Conservation (phyloP, 2,888 invertebrate species). For the Volucella inanis region DNA sequence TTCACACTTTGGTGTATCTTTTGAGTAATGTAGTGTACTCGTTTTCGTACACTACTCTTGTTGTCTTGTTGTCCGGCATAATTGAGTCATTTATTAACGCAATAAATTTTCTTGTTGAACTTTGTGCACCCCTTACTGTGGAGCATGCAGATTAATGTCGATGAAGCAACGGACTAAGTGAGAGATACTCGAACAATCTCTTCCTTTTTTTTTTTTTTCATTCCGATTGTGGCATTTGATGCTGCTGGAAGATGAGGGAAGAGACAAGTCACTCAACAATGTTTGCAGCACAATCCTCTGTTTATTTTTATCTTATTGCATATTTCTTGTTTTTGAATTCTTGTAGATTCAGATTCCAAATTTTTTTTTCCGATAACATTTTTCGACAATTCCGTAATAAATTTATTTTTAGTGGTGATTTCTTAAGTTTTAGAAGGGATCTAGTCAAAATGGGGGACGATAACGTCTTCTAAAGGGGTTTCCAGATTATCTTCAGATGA, state of each 20-base stretch:
- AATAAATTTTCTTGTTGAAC: conserved; percentile 68
- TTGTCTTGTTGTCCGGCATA: conserved; percentile 56
- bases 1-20: conserved; percentile 18
- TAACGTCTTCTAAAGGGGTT: no score
- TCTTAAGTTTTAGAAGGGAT: conserved; percentile 36
- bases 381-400: conserved; percentile 40
- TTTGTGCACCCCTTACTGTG: conserved; percentile 51
- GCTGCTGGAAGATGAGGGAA: neutral
- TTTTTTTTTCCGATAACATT: conserved; percentile 36
- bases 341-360: conserved; percentile 30
- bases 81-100: conserved; percentile 70
- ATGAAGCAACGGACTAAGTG: conserved; percentile 24
- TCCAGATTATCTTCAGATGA: no score
- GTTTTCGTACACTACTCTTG: no score
- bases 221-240: conserved; percentile 7
- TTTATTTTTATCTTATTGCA: conserved; percentile 27
- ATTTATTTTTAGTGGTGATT: conserved; percentile 60
- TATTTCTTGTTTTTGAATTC: conserved; percentile 34
- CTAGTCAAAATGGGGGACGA: neutral
- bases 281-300: no score
- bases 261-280: no score
- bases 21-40: neutral
- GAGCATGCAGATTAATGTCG: conserved; percentile 33
- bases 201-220: conserved; percentile 16
- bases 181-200: conserved; percentile 2